phyloP scores from a whole-genome alignment of 2,888 invertebrate genomes.

The Plemyria rubiginata region DNA sequence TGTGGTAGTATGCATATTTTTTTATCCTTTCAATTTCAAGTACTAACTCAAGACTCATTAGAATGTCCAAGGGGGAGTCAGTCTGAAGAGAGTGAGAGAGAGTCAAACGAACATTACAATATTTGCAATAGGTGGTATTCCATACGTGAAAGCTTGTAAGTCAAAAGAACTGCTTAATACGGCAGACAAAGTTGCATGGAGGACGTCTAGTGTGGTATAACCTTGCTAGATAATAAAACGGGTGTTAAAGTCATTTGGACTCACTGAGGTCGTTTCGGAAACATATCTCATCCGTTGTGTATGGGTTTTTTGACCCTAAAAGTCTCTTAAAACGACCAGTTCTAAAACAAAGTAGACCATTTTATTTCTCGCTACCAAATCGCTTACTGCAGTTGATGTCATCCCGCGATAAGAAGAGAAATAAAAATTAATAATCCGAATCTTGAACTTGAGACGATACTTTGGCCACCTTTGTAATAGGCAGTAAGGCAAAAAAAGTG shows the following conservation, averaged over 20 bases:
- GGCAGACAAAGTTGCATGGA: background rate
- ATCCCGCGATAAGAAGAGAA: slow-evolving; percentile 28
- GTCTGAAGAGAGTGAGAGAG: too few species aligned
- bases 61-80: too few species aligned
- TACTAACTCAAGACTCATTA: too few species aligned
- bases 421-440: slow-evolving; percentile 33
- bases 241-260: slow-evolving; percentile 21
- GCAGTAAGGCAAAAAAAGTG: slow-evolving; percentile 4
- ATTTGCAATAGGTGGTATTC: too few species aligned
- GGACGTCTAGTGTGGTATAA: background rate
- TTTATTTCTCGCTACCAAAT: slow-evolving; percentile 28
- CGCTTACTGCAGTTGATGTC: slow-evolving; percentile 25
- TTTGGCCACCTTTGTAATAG: slow-evolving; percentile 4
- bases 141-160: background rate
- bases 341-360: slow-evolving; percentile 27
- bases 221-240: slow-evolving; percentile 21
- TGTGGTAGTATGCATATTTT: background rate
- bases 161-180: background rate
- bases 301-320: slow-evolving; percentile 31
- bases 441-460: slow-evolving; percentile 31
- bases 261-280: slow-evolving; percentile 22
- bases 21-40: too few species aligned
- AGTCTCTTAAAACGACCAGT: slow-evolving; percentile 18
- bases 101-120: too few species aligned
- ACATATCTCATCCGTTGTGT: slow-evolving; percentile 30